phyloP scores from a whole-genome alignment of 2,888 invertebrate genomes.

The Andrena marginata region DNA sequence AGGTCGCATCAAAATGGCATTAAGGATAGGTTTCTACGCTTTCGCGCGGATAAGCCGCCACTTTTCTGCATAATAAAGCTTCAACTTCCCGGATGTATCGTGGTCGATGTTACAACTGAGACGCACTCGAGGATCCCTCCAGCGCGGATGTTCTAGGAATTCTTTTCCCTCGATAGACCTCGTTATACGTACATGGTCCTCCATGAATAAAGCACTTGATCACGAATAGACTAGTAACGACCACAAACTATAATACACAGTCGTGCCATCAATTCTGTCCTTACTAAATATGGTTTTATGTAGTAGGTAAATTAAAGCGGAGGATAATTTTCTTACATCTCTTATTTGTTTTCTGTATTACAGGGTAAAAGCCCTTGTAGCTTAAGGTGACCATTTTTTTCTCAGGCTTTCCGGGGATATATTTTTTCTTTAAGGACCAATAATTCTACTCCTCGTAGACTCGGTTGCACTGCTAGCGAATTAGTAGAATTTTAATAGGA shows the following conservation, averaged over 20 bases:
- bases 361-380: no score
- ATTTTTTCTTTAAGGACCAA: no score
- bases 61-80: not conserved
- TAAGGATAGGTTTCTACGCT: constrained; percentile 15
- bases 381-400: not conserved
- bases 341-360: no score
- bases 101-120: not conserved
- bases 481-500: no score
- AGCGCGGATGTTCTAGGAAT: not conserved
- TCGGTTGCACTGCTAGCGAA: no score
- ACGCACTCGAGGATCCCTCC: constrained; percentile 8
- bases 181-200: not conserved
- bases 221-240: not conserved
- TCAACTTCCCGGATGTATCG: constrained; percentile 20
- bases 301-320: no score
- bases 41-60: not conserved
- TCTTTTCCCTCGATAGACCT: not conserved
- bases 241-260: no score
- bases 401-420: not conserved
- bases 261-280: no score
- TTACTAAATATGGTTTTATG: no score
- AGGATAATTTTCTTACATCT: no score
- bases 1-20: constrained; percentile 30
- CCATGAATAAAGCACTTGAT: constrained; percentile 24
- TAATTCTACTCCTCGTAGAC: no score